Base-by-base conservation (phyloP, 2,113 vertebrate species). In the Epinephelus lanceolatus region DNA sequence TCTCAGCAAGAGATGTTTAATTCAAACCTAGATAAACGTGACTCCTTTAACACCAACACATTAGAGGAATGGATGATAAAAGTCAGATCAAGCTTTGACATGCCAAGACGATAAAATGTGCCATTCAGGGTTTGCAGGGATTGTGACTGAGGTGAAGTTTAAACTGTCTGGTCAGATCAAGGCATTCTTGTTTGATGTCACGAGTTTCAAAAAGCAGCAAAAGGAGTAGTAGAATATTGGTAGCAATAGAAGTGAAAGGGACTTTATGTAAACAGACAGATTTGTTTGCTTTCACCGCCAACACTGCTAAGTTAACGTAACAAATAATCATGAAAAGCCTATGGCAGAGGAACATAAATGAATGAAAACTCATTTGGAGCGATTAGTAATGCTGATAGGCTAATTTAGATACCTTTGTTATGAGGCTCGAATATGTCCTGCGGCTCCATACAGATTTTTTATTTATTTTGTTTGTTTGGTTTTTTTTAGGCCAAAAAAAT, bases 1-100 rank as follows among this genome's bases (percentile, higher is more conserved):
- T 15, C 45, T 30, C 18, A 25, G 2, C 27, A n/a, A 25, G 3
- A 53, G 47, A 51, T 52, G 5, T 45, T 25, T 21, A 1, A 65
- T 66, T 65, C 51, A 27, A 75, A 66, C 52, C 52, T 6, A 17
- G 73, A 56, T 7, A 30, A 42, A 76, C 42, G 23, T 56, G 51
- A 56, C n/a, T 33, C 49, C 19, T 53, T 63, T 53, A 12, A 75
- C 33, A 66, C 17, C 23, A n/a, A 45, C 45, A 18, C 52, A 42
- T 55, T 45, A 55, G 30, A 15, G 15, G 27, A 27, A 15, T 18
- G 47, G 59, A 37, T 7, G 1, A 33, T 30, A 30, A 55, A 63
- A 53, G 21, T 37, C 15, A 42, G n/a, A 65, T 25, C 1, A 1
- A 53, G 25, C 21, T 23, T 25, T 55, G 27, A 55, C 27, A 56